Percentiles rank a stretch among this genome's conserved stretches.
Evolutionary conservation across 2,797 vertebrate genomes (phyloP).

Genomic region (Tokudaia muenninki): DNA sequence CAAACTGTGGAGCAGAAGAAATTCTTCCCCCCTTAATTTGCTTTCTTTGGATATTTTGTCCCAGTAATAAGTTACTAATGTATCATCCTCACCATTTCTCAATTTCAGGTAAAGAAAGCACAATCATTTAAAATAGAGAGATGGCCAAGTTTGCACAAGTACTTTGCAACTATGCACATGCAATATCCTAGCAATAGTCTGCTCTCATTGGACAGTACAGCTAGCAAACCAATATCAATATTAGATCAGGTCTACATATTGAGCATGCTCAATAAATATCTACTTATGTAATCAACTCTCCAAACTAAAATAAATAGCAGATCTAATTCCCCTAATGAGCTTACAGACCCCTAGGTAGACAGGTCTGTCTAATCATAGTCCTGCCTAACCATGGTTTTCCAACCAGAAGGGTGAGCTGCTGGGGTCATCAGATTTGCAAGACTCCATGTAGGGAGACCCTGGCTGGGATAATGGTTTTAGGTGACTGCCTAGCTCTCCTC

Average conservation of each 20-base stretch:
- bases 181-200: background rate
- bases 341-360: background rate
- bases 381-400: background rate
- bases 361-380: background rate
- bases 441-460: background rate
- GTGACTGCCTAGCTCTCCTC: background rate
- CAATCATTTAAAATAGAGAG: background rate
- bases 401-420: background rate
- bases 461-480: background rate
- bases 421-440: background rate
- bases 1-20: background rate
- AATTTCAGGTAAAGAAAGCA: constrained; percentile 31
- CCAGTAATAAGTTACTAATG: background rate
- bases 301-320: constrained; percentile 56
- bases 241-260: constrained; percentile 10
- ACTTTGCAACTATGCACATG: background rate
- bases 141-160: background rate
- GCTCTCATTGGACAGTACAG: background rate
- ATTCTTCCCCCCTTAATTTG: background rate
- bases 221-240: constrained; percentile 19
- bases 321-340: background rate
- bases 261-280: background rate
- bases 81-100: background rate
- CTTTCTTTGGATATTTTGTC: background rate
- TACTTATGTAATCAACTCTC: constrained; percentile 33